Evolutionary conservation across 2,888 invertebrate species (phyloP).

Genomic region (Arrhopalites spinosus): DNA sequence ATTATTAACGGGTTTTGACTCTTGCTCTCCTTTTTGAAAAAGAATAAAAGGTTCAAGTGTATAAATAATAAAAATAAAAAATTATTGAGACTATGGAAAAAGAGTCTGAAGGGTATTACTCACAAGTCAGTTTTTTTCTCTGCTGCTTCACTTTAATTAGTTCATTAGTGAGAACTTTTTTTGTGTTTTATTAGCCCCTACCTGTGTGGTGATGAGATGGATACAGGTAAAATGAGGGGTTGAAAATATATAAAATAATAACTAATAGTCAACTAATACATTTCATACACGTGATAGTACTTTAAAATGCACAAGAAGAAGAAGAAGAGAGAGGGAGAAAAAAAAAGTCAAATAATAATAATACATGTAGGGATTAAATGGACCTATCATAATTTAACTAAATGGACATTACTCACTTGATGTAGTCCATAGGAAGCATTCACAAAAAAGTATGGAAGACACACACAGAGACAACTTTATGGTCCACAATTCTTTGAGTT

Average conservation of each 20-base stretch:
- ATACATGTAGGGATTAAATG: neutral
- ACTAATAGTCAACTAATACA: neutral
- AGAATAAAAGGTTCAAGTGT: neutral
- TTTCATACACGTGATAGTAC: neutral
- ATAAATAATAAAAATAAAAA: neutral
- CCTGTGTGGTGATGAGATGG: slow-evolving; percentile 14
- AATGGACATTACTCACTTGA: no score
- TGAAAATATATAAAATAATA: neutral
- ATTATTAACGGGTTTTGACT: neutral
- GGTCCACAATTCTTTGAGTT: no score
- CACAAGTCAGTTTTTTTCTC: neutral
- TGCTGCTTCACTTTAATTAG: slow-evolving; percentile 26
- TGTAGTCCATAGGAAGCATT: no score
- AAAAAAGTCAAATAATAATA: neutral
- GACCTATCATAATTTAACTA: no score
- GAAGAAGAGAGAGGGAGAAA: neutral
- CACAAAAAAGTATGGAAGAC: no score
- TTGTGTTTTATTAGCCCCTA: slow-evolving; percentile 17
- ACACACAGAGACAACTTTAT: no score
- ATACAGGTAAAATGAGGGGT: neutral
- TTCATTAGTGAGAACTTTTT: slow-evolving; percentile 24
- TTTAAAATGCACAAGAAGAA: neutral
- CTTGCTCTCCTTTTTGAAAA: neutral
- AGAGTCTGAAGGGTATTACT: neutral
- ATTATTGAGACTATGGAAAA: neutral